Base-by-base conservation (phyloP, 2,888 invertebrate species). In the Microlaimidae sp. region DNA sequence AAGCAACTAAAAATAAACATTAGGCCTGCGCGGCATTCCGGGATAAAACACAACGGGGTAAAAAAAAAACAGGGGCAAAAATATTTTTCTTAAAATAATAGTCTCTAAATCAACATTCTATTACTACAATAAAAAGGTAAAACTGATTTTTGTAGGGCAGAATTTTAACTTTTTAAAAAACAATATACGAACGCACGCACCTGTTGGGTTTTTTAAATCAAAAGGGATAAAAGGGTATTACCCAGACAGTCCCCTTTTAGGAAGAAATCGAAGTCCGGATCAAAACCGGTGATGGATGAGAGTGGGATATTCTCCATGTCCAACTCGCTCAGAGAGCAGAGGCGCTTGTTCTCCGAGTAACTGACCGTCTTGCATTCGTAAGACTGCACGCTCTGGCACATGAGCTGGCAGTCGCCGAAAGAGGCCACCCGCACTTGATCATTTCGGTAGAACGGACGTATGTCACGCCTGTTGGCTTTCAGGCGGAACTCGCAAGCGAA, bases 401-500 rank as follows among this genome's bases (percentile, higher is more conserved):
- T 32, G 3, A 38, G 19, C 38, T 49, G 50, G 25, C 50, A 49
- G 2, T 19, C 38, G 17, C 7, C 40, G 19, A 49, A 2, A 7
- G 32, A 32, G 3, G 21, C 23, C 17, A 49, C 28, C 13, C 13
- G 3, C 3, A 19, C 28, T n/a, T 49, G 50, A 29, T 49, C 50
- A 17, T 49, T 19, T 3, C 50, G 32, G 23, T 19, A 32, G 25
- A 49, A 49, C 50, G 50, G 23, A 17, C 41, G 38, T 5, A 49
- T 17, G 10, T 13, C 5, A 4, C 50, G 3, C n/a, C 26, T 3
- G 5, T 5, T 24, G 3, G 32, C 21, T 19, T 21, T 40, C 50
- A 49, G 24, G 17, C n/a, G 28, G 24, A 38, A 49, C 3, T 28
- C 40, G 50, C 50, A 49, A 32, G n/a, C n/a, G n/a, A n/a, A n/a